Evolutionary conservation across 2,888 invertebrate genomes (phyloP), one percentile per base, ranked within the genome.

Genomic region (Drosophila monieri): DNA sequence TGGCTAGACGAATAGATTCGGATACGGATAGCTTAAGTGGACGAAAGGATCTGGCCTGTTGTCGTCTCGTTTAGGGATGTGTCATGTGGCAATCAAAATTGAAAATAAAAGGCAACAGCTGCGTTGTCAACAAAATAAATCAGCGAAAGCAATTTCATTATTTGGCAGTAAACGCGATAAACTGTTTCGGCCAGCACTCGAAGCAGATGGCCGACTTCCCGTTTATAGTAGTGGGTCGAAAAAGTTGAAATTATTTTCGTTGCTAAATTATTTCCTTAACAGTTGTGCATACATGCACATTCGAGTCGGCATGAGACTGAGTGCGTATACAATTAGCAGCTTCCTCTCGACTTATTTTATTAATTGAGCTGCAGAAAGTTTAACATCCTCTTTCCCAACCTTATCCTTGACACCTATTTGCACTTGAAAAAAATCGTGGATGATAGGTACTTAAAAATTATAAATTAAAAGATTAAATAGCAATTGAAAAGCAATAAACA

Each of bases 161-260:
- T 87, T 85, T 86, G 85, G 81, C 85, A 85, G 83, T 85, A 85
- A 85, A 85, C 85, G 85, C 85, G 87, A 86, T 85, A 87, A 85
- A 85, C 87, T 87, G 83, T 85, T 66, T 74, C 69, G 54, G 41
- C 44, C 43, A 32, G 21, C 62, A 44, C 61, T 51, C 37, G 37
- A 43, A 62, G 6, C 62, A 64, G 62, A 52, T 64, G 62, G 21
- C 18, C 25, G 15, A 15, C 21, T 12, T 35, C 44, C 44, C 37
- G 44, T 51, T 27, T 30, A 43, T 47, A 52, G 47, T 69, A 44
- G 51, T 69, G 25, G 14, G 18, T 12, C 21, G 35, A 15, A 51
- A 59, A 61, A 52, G 62, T 52, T 46, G 37, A 23, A 59, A 48
- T 57, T 56, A 74, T 88, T 85, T 80, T 71, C 80, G 69, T 61